Evolutionary conservation across 2,113 vertebrate species (phyloP).

Genomic region (Nerophis lumbriciformis): DNA sequence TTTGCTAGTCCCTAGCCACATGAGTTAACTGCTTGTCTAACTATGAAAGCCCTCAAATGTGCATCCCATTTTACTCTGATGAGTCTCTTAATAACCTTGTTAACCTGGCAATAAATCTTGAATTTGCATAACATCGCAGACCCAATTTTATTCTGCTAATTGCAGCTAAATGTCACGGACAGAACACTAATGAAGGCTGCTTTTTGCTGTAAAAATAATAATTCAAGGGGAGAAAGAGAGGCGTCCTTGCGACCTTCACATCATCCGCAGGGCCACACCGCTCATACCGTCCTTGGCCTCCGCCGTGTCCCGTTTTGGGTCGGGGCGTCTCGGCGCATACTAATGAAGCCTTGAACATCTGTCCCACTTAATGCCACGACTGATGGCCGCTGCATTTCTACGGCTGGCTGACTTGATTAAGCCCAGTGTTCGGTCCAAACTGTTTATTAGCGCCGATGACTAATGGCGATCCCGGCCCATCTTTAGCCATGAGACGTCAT

Average conservation of each 20-base stretch:
- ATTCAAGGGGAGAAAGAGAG: not conserved
- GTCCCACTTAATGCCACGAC: constrained; percentile 59
- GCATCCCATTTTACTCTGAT: no score
- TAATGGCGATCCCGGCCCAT: constrained; percentile 46
- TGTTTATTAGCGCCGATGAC: constrained; percentile 58
- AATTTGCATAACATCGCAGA: not conserved
- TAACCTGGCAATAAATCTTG: not conserved
- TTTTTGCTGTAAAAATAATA: not conserved
- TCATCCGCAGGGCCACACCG: constrained; percentile 24
- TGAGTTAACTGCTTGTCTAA: no score
- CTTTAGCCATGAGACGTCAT: constrained; percentile 24
- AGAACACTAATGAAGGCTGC: not conserved
- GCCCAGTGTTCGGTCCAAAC: constrained; percentile 54
- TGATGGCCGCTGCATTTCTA: constrained; percentile 58
- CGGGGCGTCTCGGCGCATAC: constrained; percentile 58
- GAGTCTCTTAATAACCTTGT: not conserved
- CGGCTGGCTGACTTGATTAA: constrained; percentile 65
- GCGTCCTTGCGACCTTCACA: not conserved
- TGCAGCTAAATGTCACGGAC: constrained; percentile 4
- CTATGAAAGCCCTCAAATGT: not conserved
- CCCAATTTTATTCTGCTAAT: constrained; percentile 1
- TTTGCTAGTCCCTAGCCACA: not conserved
- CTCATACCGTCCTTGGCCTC: constrained; percentile 63
- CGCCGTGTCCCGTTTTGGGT: constrained; percentile 53
- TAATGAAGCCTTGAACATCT: constrained; percentile 75